Percentiles rank a stretch among this genome's conserved stretches.
Conservation (phyloP, 2,113 vertebrate genomes). For the Typhlomys cinereus region DNA sequence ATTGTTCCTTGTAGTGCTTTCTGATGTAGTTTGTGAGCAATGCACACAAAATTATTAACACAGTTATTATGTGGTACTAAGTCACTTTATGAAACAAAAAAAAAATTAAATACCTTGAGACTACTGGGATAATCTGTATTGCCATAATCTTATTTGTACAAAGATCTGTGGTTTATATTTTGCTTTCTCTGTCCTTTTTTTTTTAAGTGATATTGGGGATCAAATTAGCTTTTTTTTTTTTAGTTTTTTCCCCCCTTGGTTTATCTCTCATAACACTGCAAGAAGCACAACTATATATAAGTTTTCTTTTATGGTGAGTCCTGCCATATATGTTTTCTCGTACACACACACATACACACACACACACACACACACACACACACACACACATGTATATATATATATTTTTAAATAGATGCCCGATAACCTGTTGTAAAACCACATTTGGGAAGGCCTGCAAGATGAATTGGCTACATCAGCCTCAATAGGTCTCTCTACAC, state of each 20-base stretch:
- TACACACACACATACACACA: too few species aligned
- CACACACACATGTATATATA: too few species aligned
- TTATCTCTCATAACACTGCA: neutral
- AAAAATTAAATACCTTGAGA: neutral
- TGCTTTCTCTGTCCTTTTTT: neutral
- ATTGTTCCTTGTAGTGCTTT: neutral
- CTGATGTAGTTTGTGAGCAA: conserved; percentile 38
- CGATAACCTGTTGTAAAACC: neutral
- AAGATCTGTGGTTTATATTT: neutral
- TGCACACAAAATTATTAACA: neutral
- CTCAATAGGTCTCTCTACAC: neutral
- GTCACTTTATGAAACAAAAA: conserved; percentile 41
- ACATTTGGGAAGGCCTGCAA: neutral
- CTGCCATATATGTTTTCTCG: too few species aligned
- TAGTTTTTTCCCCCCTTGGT: neutral
- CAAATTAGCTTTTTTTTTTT: neutral
- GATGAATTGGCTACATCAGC: neutral
- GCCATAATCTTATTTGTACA: conserved; percentile 24
- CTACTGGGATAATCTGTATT: conserved; percentile 29
- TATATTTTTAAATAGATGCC: neutral
- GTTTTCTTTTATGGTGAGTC: conserved; percentile 2
- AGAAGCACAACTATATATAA: neutral
- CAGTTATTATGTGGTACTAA: neutral
- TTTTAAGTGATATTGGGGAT: neutral
- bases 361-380: too few species aligned